Percentiles rank a stretch among this genome's conserved stretches.
phyloP scores from a whole-genome alignment of 2,888 invertebrate genomes.

The Julus scandinavius region DNA sequence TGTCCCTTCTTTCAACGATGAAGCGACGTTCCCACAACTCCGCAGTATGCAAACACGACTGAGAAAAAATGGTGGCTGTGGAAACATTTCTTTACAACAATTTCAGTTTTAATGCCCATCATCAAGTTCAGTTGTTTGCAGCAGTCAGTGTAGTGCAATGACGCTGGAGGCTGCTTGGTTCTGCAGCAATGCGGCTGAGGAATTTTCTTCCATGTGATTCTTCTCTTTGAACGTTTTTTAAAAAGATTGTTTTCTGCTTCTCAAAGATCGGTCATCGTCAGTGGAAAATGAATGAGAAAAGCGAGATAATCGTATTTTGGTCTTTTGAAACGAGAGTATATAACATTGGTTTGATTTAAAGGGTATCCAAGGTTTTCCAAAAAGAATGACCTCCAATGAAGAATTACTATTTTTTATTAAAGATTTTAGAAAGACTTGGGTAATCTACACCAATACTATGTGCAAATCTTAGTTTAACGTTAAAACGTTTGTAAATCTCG shows the following conservation, averaged over 20 bases:
- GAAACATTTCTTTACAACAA: background rate
- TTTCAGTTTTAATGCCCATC: constrained; percentile 6
- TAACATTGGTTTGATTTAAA: no score
- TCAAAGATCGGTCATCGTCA: background rate
- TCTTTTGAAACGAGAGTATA: no score
- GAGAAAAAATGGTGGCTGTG: background rate
- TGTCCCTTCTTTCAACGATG: background rate
- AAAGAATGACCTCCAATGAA: no score
- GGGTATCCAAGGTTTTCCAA: no score
- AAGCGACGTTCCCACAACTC: background rate
- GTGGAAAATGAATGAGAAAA: background rate
- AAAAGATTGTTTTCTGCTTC: background rate
- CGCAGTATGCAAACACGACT: background rate
- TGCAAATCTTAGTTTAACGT: no score
- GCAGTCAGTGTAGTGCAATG: background rate
- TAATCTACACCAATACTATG: no score
- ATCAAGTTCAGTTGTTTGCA: background rate
- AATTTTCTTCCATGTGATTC: background rate
- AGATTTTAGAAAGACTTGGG: no score
- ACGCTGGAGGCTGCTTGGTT: background rate
- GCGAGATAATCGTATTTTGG: no score
- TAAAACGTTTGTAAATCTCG: no score
- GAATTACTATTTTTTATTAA: no score
- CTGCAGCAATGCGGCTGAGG: background rate
- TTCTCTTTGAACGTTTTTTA: background rate